Evolutionary conservation across 2,797 vertebrate species (phyloP), one percentile per base, ranked within the genome.

Genomic region (Argya squamiceps): DNA sequence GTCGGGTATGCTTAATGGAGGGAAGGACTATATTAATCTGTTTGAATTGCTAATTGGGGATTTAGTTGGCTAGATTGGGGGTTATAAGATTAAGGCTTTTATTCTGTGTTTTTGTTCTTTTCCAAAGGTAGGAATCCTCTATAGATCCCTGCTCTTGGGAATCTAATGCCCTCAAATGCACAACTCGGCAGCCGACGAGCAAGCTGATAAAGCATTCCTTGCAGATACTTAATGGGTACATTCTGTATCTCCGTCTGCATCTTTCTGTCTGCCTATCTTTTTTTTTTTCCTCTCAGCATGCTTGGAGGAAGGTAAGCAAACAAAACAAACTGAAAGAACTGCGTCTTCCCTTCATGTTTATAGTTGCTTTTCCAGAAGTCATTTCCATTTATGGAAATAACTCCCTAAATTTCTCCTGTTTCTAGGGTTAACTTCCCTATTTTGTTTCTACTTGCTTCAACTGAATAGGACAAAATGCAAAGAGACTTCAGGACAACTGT

Each of bases 41-140:
- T 95, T 96, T 95, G 92, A 97, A 96, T 95, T 96, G 96, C 94
- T 96, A 95, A 91, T 93, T 96, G 95, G 92, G 96, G 96, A 96
- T 94, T 97, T 95, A 87, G 93, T 65, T 84, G 95, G 91, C 92
- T 84, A 91, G 93, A 92, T 87, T 52, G 90, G 65, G 90, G 39
- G 92, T 79, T 92, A 91, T 69, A 53, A 94, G 96, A 93, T 95
- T 96, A 96, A 96, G 96, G 84, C 92, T 85, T 97, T 97, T 96
- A 93, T 96, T 96, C 97, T 76, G 74, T 74, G 81, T 75, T 94
- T 97, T 96, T 91, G 70, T 96, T 96, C 95, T 96, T 96, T 95
- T 94, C 97, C 93, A 95, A 92, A 95, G 89, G 93, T 96, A 76
- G 90, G 90, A 92, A 96, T 96, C 89, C 91, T 93, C 93, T 91